Conservation (phyloP, 1,140 invertebrate species). For the Aricia agestis region DNA sequence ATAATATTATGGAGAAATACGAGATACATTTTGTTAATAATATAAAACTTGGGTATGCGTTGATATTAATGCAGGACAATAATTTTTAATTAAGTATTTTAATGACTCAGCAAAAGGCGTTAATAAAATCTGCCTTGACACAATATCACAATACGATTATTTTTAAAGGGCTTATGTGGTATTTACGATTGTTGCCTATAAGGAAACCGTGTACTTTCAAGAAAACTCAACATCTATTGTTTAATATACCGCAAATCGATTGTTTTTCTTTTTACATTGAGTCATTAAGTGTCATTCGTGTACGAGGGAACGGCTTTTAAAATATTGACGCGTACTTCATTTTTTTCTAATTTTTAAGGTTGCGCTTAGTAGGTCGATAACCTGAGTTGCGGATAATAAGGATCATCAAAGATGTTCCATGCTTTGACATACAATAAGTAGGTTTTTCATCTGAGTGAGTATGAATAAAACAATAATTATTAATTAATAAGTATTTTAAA, state of each 20-base stretch:
- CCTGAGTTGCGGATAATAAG: neutral
- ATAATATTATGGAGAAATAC: neutral
- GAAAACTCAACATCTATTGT: constrained; percentile 7
- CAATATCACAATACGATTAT: constrained; percentile 4
- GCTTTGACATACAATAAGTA: no score
- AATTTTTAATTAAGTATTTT: neutral
- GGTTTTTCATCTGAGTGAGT: no score
- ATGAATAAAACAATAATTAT: no score
- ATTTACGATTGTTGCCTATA: neutral
- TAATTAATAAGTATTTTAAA: no score
- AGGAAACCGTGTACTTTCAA: neutral
- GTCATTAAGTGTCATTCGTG: constrained; percentile 10
- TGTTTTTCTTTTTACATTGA: constrained; percentile 12
- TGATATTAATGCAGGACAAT: neutral
- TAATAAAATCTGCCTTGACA: neutral
- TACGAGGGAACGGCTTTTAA: neutral
- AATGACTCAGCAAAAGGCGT: neutral
- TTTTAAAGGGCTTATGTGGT: neutral
- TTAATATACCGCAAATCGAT: constrained; percentile 12
- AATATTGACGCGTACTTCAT: neutral
- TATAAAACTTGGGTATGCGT: neutral
- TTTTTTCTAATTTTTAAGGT: neutral
- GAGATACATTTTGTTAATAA: neutral
- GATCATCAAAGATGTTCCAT: no score
- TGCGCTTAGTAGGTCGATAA: neutral